phyloP scores from a whole-genome alignment of 2,888 invertebrate genomes.

The Enchytraeus crypticus region DNA sequence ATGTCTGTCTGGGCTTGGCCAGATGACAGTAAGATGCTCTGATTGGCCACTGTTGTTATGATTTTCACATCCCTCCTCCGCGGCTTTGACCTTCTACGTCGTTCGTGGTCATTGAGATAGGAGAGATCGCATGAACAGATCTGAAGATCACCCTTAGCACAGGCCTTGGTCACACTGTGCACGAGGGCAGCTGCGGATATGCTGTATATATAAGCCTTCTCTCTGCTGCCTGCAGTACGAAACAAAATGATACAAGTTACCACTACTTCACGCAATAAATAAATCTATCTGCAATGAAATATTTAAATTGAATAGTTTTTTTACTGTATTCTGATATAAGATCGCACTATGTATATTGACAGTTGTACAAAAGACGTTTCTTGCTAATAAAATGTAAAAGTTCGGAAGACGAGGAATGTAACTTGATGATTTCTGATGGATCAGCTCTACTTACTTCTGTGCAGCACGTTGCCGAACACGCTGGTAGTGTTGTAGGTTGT shows the following conservation, averaged over 20 bases:
- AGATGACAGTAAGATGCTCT: too few relatives aligned
- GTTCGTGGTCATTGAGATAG: too few relatives aligned
- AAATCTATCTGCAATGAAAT: neutral
- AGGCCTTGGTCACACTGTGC: conserved; percentile 76
- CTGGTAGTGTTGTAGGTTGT: conserved; percentile 68
- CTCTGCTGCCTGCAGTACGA: conserved; percentile 75
- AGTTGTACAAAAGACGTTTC: too few relatives aligned
- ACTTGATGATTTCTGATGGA: neutral
- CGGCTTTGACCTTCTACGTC: too few relatives aligned
- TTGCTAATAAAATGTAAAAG: neutral
- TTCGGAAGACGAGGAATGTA: neutral
- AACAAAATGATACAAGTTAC: too few relatives aligned
- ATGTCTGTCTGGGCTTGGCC: too few relatives aligned
- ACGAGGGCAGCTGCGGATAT: conserved; percentile 81
- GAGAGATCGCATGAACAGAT: conserved; percentile 80
- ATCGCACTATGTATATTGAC: neutral
- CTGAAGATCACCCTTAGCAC: conserved; percentile 61
- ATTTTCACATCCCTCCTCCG: too few relatives aligned
- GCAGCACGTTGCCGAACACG: conserved; percentile 74
- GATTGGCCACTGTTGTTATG: too few relatives aligned
- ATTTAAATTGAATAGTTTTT: neutral
- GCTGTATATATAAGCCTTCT: conserved; percentile 80
- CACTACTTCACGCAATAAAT: too few relatives aligned
- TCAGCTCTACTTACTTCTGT: conserved; percentile 74
- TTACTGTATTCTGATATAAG: neutral